A percentile compares a stretch with the other conserved stretches of the same genome.
These are phyloP conservation scores for Diorhabda sublineata DNA, from an alignment of 1,140 invertebrate genomes.

Conservation along the genomic window DNA sequence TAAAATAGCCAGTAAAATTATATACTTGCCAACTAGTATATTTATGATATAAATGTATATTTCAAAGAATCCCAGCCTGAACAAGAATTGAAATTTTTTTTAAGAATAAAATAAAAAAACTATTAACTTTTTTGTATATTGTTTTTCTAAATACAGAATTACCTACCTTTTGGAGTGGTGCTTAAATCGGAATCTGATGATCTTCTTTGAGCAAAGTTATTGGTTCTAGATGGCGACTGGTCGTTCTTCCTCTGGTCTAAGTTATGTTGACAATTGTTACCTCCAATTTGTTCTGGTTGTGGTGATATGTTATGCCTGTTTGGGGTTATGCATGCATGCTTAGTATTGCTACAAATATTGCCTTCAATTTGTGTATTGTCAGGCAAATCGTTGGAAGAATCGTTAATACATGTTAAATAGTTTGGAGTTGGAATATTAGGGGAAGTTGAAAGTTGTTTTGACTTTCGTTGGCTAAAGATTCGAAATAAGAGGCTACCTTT, in stretches of 20 bases:
- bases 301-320: slow-evolving; percentile 37
- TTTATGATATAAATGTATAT: too few species aligned
- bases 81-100: too few species aligned
- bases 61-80: too few species aligned
- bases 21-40: too few species aligned
- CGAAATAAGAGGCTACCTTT: neutral
- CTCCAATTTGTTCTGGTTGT: slow-evolving; percentile 27
- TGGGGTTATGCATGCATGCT: slow-evolving; percentile 46
- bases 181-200: slow-evolving; percentile 92
- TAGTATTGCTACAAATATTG: slow-evolving; percentile 40
- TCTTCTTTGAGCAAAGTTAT: slow-evolving; percentile 60
- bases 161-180: slow-evolving; percentile 84
- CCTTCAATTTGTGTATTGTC: slow-evolving; percentile 43
- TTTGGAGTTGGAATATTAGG: slow-evolving; percentile 11
- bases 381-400: slow-evolving; percentile 25
- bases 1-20: too few species aligned
- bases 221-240: slow-evolving; percentile 53
- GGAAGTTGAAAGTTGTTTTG: neutral
- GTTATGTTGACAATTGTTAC: slow-evolving; percentile 25
- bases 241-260: slow-evolving; percentile 10
- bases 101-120: too few species aligned
- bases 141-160: neutral
- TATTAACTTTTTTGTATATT: too few species aligned
- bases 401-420: slow-evolving; percentile 30
- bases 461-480: neutral